A percentile compares a stretch with the other conserved stretches of the same genome.
phyloP scores from a whole-genome alignment of 2,797 vertebrate genomes.

The Amblyraja radiata region DNA sequence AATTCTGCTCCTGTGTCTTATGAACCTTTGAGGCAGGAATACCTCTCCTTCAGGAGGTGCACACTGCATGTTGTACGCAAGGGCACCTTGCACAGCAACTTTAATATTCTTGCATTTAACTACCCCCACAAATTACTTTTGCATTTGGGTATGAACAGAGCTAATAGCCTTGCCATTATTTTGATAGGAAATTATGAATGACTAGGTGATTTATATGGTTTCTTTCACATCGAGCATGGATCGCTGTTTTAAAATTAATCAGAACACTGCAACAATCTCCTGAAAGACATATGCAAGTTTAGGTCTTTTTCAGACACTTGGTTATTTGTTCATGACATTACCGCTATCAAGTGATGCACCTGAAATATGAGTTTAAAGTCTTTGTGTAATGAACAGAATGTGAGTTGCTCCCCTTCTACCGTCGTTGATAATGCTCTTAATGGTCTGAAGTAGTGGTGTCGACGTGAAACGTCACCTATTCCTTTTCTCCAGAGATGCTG shows the following conservation, averaged over 20 bases:
- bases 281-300: background rate
- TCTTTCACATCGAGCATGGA: background rate
- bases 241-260: background rate
- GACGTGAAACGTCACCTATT: too few relatives aligned
- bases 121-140: too few relatives aligned
- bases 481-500: too few relatives aligned
- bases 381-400: background rate
- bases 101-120: background rate
- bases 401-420: too few relatives aligned
- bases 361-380: background rate
- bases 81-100: background rate
- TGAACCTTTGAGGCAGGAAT: too few relatives aligned
- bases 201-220: background rate
- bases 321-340: background rate
- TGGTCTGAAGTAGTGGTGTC: too few relatives aligned
- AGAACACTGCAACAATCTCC: background rate
- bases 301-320: background rate
- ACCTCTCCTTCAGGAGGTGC: too few relatives aligned
- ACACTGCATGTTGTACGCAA: too few relatives aligned
- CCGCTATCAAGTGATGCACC: too few relatives aligned
- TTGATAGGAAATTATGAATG: background rate
- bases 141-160: background rate
- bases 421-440: too few relatives aligned
- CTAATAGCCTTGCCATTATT: background rate
- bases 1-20: too few relatives aligned